Evolutionary conservation across 2,888 invertebrate species (phyloP).

Genomic region (Carterocephalus palaemon): DNA sequence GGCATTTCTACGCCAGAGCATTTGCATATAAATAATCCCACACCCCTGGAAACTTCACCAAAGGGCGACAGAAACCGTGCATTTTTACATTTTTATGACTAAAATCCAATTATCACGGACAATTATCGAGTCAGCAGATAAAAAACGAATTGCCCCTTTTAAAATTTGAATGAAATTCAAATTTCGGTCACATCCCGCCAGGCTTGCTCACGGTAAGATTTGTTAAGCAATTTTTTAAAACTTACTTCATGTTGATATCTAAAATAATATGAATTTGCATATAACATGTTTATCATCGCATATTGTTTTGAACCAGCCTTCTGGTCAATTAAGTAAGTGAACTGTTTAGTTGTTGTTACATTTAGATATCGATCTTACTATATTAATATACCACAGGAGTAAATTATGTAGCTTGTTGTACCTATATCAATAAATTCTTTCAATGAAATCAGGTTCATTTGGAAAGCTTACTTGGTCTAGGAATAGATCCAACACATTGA

Average conservation of each 20-base stretch:
- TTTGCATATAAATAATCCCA: slow-evolving; percentile 76
- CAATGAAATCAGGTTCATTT: too few relatives aligned
- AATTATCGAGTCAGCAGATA: slow-evolving; percentile 70
- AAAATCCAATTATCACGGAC: slow-evolving; percentile 72
- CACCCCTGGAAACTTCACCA: slow-evolving; percentile 52
- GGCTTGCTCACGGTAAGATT: not conserved
- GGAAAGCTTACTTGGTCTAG: too few relatives aligned
- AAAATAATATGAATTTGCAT: too few relatives aligned
- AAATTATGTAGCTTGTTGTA: too few relatives aligned
- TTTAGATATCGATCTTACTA: too few relatives aligned
- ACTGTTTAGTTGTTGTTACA: too few relatives aligned
- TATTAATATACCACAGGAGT: too few relatives aligned
- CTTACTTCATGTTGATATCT: slow-evolving; percentile 25
- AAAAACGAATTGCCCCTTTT: slow-evolving; percentile 55
- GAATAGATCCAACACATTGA: too few relatives aligned
- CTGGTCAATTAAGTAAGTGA: too few relatives aligned
- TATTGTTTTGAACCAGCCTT: too few relatives aligned
- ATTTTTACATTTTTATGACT: slow-evolving; percentile 68
- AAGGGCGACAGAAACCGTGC: slow-evolving; percentile 51
- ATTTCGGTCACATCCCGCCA: slow-evolving; percentile 33
- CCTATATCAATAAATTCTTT: too few relatives aligned
- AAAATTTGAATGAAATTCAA: slow-evolving; percentile 48
- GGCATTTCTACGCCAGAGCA: slow-evolving; percentile 61
- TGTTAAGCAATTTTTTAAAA: slow-evolving; percentile 32
- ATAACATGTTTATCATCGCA: too few relatives aligned